These are phyloP conservation scores for Varecia variegata DNA, from an alignment of 2,797 vertebrate species.

Conservation along the genomic window DNA sequence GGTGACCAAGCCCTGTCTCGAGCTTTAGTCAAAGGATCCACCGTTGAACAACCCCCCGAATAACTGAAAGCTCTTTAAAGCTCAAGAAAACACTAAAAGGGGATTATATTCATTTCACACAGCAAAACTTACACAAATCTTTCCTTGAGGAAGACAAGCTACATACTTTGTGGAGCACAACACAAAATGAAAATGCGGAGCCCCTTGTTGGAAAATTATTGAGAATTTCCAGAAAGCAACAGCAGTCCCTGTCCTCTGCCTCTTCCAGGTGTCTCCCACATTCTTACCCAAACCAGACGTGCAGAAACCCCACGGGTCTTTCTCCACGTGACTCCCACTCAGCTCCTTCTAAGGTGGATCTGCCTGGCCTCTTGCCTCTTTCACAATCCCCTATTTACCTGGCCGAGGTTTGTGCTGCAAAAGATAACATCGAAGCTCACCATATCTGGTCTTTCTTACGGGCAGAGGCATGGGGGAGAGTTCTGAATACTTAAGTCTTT, in stretches of 20 bases:
- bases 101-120: not conserved
- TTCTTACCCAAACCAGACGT: not conserved
- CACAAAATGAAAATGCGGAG: not conserved
- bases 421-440: not conserved
- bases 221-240: not conserved
- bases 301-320: not conserved
- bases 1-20: not conserved
- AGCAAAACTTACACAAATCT: not conserved
- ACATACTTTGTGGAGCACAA: not conserved
- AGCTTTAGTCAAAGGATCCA: not conserved
- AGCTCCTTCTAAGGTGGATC: not conserved
- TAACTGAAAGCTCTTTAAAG: not conserved
- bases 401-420: not conserved
- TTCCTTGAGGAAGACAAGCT: not conserved
- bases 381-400: not conserved
- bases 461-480: not conserved
- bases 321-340: not conserved
- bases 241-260: not conserved
- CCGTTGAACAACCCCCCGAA: not conserved
- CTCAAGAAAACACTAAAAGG: not conserved
- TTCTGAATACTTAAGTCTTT: not conserved
- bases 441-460: not conserved
- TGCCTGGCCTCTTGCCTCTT: not conserved
- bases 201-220: not conserved
- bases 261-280: not conserved